A percentile compares a stretch with the other conserved stretches of the same genome.
These are phyloP conservation scores for Thumatha senex DNA, from an alignment of 2,888 invertebrate species.

Conservation along the genomic window DNA sequence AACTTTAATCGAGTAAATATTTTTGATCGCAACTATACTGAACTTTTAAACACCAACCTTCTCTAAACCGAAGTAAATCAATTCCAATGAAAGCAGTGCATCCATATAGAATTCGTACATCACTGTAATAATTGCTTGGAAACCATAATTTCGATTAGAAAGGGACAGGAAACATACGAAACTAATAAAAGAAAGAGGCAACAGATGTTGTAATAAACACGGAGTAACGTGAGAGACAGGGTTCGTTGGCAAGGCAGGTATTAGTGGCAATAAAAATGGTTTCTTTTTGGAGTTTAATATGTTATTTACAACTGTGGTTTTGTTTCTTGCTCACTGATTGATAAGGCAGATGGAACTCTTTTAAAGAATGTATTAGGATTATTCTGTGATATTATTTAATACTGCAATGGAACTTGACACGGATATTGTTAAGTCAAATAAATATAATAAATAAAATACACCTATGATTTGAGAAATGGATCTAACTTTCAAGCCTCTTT, in stretches of 20 bases:
- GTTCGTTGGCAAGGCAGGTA: constrained; percentile 35
- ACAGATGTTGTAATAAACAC: constrained; percentile 31
- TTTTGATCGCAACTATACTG: too few relatives aligned
- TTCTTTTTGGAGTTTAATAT: constrained; percentile 39
- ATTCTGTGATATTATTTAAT: not conserved
- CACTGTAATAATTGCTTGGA: constrained; percentile 28
- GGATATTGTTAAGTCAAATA: too few relatives aligned
- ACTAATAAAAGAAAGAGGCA: constrained; percentile 29
- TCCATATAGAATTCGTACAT: constrained; percentile 26
- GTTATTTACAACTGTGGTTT: constrained; percentile 36
- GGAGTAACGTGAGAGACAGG: constrained; percentile 31
- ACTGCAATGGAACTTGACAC: too few relatives aligned
- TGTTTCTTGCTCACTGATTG: constrained; percentile 26
- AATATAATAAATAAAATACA: too few relatives aligned
- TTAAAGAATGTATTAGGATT: not conserved
- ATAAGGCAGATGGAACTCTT: constrained; percentile 20
- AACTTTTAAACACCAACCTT: not conserved
- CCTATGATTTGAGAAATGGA: not conserved
- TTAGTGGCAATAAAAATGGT: constrained; percentile 48
- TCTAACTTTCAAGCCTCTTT: too few relatives aligned
- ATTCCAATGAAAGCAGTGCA: constrained; percentile 18
- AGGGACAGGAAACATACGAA: constrained; percentile 14
- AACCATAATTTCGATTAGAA: constrained; percentile 23
- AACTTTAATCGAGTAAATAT: too few relatives aligned
- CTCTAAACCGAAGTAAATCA: constrained; percentile 19